phyloP scores from a whole-genome alignment of 2,888 invertebrate species.

The Sphaerophoria taeniata region DNA sequence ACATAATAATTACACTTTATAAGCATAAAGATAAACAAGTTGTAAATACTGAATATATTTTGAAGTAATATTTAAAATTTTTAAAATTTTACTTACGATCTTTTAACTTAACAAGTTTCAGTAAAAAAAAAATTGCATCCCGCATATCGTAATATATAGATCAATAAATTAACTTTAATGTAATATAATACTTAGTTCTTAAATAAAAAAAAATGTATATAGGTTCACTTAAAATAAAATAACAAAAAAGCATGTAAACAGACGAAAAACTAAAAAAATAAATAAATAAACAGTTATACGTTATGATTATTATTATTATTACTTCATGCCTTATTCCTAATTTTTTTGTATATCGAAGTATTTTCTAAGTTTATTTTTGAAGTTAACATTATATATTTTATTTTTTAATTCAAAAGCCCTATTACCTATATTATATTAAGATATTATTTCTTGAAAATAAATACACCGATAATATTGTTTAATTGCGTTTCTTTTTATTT shows the following conservation, averaged over 20 bases:
- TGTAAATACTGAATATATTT: constrained; percentile 45
- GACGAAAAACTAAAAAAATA: constrained; percentile 33
- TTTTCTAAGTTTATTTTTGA: constrained; percentile 38
- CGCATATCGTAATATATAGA: constrained; percentile 67
- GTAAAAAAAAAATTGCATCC: constrained; percentile 46
- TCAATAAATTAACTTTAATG: constrained; percentile 54
- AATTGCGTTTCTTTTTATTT: constrained; percentile 45
- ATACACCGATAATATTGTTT: constrained; percentile 52
- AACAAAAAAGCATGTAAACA: constrained; percentile 26
- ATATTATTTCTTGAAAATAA: constrained; percentile 67
- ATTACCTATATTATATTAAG: constrained; percentile 35
- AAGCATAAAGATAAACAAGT: constrained; percentile 48
- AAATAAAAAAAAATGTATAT: constrained; percentile 54
- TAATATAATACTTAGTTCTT: constrained; percentile 64
- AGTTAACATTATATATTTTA: constrained; percentile 28
- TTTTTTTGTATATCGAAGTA: constrained; percentile 38
- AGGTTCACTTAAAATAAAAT: constrained; percentile 42
- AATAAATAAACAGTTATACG: no score
- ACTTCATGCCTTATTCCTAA: constrained; percentile 41
- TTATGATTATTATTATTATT: constrained; percentile 45
- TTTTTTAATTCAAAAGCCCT: constrained; percentile 17
- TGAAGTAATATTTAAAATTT: constrained; percentile 25
- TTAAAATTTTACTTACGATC: neutral
- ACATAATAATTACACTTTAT: constrained; percentile 7
- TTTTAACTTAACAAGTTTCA: constrained; percentile 34